Evolutionary conservation across 2,888 invertebrate species (phyloP), one percentile per base, ranked within the genome.

Genomic region (Sinelater perroti): DNA sequence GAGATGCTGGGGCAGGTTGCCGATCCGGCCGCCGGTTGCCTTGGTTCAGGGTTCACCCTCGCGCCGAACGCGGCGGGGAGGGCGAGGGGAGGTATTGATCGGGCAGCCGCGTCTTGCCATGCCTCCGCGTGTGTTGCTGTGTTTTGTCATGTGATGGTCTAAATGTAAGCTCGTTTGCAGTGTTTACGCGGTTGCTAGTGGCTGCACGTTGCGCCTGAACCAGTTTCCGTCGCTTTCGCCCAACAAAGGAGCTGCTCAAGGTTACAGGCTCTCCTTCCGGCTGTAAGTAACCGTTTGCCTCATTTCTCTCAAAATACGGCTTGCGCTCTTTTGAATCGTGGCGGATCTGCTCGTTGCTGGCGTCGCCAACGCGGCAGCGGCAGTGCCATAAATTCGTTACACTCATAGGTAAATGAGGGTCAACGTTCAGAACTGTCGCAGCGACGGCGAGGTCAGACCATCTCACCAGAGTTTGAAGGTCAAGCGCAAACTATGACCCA

Each of bases 21-120:
- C 44, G 58, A 45, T 49, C 58, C 54, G 26, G 53, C 18, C 54
- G 36, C 49, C 50, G 58, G 58, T 58, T 63, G 63, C 63, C 63
- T 60, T 63, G 63, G 63, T 63, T 62, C 59, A 62, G 52, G 62
- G 59, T 62, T 63, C 60, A 63, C 58, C 58, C 60, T 55, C 46
- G 38, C 54, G 51, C 53, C 55, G 49, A 44, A 54, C 33, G 46
- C 56, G 31, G 31, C 21, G 46, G 17, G 57, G 59, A 53, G 57
- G 49, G 45, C n/a, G 11, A 45, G 53, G 59, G 49, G 50, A 24
- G 50, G 60, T 65, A 65, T 65, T 65, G 65, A 65, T 65, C 65
- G 61, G 55, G 57, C 63, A 45, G 60, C 61, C 60, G 56, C 65
- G 65, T 60, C 61, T 65, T 53, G 58, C 56, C 36, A 50, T 46